phyloP scores from a whole-genome alignment of 1,140 invertebrate species.

The Meloidogyne chitwoodi region DNA sequence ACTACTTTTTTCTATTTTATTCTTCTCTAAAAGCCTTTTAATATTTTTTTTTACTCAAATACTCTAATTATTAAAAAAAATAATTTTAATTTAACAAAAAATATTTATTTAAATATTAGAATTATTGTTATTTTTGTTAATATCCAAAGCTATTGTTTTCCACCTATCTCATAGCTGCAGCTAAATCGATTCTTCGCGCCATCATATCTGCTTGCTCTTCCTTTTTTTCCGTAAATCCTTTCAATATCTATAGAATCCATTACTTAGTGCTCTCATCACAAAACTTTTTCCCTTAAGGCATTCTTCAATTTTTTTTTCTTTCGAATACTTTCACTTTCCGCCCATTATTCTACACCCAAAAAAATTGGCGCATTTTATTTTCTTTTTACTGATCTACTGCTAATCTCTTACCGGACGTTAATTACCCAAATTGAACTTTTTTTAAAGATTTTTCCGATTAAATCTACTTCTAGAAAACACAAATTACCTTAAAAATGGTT shows the following conservation, averaged over 20 bases:
- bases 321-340: background rate
- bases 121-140: background rate
- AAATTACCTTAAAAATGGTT: background rate
- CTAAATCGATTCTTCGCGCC: background rate
- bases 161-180: background rate
- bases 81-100: background rate
- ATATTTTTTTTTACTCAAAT: too few species aligned
- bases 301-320: background rate
- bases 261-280: background rate
- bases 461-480: background rate
- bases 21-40: too few species aligned
- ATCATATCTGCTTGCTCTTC: background rate
- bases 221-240: slow-evolving; percentile 5
- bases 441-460: background rate
- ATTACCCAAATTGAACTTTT: background rate
- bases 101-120: background rate
- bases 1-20: too few species aligned
- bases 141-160: background rate
- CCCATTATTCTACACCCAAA: background rate
- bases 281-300: background rate
- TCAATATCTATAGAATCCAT: background rate
- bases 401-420: slow-evolving; percentile 1
- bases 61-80: too few species aligned
- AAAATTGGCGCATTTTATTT: background rate
- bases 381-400: background rate